Evolutionary conservation across 2,113 vertebrate genomes (phyloP).

Genomic region (Limanda limanda): DNA sequence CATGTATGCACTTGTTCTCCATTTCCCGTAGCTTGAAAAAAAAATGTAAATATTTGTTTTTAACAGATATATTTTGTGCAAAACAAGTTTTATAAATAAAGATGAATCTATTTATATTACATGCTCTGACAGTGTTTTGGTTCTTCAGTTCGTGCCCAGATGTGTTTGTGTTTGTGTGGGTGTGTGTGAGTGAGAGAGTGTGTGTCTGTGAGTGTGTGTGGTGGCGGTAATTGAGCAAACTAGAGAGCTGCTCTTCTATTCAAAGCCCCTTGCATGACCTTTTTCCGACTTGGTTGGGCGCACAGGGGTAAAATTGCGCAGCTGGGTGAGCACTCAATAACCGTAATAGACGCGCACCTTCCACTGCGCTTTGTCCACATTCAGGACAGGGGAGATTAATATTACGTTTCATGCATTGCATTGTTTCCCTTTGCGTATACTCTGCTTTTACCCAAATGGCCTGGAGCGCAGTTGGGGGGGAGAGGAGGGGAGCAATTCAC

Average conservation of each 20-base stretch:
- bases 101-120: constrained; percentile 91
- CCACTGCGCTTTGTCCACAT: constrained; percentile 75
- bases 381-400: constrained; percentile 80
- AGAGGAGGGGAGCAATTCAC: constrained; percentile 58
- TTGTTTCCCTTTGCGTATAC: constrained; percentile 78
- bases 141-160: constrained; percentile 36
- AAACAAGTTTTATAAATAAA: constrained; percentile 93
- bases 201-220: constrained; percentile 23
- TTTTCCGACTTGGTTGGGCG: constrained; percentile 68
- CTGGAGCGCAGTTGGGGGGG: constrained; percentile 5
- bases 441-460: constrained; percentile 66
- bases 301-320: constrained; percentile 74
- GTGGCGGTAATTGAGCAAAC: constrained; percentile 71
- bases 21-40: constrained; percentile 75
- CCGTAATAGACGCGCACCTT: constrained; percentile 75
- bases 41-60: constrained; percentile 88
- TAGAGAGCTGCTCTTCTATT: constrained; percentile 63
- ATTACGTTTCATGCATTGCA: constrained; percentile 81
- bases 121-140: constrained; percentile 48
- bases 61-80: constrained; percentile 94
- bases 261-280: constrained; percentile 67
- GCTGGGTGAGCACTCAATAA: constrained; percentile 76
- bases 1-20: constrained; percentile 90
- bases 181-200: constrained; percentile 14
- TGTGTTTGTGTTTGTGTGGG: constrained; percentile 25